Evolutionary conservation across 2,113 vertebrate species (phyloP).

Genomic region (Atrichornis clamosus): DNA sequence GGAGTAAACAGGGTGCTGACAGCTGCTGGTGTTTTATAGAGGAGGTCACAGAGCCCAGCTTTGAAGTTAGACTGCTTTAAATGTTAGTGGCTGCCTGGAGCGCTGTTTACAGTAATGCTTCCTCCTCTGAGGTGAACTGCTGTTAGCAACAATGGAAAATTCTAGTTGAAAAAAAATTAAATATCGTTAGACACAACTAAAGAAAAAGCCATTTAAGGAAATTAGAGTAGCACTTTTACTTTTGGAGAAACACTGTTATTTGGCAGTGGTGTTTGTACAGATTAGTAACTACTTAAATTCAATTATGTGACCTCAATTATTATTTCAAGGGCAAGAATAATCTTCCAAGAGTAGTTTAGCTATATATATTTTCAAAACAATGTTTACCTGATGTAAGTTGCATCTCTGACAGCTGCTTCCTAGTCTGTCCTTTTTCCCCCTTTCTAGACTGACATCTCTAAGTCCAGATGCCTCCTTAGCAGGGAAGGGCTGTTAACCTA

Average conservation of each 20-base stretch:
- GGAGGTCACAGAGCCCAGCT: constrained; percentile 2
- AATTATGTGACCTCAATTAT: background rate
- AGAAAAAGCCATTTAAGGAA: background rate
- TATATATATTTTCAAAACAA: background rate
- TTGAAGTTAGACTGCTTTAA: background rate
- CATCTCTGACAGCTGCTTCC: background rate
- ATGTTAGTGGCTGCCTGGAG: constrained; percentile 10
- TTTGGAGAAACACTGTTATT: background rate
- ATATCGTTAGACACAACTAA: background rate
- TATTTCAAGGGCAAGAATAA: background rate
- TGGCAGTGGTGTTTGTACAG: background rate
- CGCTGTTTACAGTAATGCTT: background rate
- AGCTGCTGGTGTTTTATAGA: background rate
- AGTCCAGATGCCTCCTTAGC: background rate
- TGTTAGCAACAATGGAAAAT: constrained; percentile 7
- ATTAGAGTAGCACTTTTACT: background rate
- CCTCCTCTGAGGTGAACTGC: background rate
- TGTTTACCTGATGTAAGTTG: background rate
- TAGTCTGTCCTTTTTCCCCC: background rate
- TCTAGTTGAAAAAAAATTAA: background rate
- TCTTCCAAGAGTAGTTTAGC: background rate
- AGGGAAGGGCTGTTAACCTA: background rate
- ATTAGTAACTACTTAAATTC: background rate
- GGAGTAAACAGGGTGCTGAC: constrained; percentile 11
- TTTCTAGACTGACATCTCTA: background rate